A percentile compares a stretch with the other conserved stretches of the same genome.
These are phyloP conservation scores for Notodonta ziczac DNA, from an alignment of 2,888 invertebrate species.

Conservation along the genomic window DNA sequence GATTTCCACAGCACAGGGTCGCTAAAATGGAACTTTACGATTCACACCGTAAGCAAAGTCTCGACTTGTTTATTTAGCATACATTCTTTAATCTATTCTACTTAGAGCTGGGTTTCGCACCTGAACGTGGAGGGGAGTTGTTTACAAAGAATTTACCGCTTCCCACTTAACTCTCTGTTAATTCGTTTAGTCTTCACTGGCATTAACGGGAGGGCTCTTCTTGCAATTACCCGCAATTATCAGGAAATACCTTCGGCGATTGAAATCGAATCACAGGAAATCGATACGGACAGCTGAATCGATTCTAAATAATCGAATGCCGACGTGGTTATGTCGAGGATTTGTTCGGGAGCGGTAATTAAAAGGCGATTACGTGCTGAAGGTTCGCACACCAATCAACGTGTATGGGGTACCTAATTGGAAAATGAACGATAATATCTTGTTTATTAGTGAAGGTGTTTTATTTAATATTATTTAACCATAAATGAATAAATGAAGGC, in stretches of 20 bases:
- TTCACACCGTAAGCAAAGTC: constrained; percentile 28
- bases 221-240: constrained; percentile 81
- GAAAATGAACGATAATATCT: constrained; percentile 25
- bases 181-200: constrained; percentile 79
- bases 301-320: constrained; percentile 50
- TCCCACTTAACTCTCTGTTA: constrained; percentile 72
- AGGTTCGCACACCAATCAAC: constrained; percentile 37
- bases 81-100: constrained; percentile 72
- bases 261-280: constrained; percentile 35
- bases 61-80: constrained; percentile 43
- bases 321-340: constrained; percentile 38
- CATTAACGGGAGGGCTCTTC: constrained; percentile 77
- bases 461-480: constrained; percentile 14
- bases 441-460: constrained; percentile 20
- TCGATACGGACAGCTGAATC: constrained; percentile 43
- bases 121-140: constrained; percentile 53
- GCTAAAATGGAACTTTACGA: constrained; percentile 41
- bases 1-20: constrained; percentile 11
- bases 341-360: constrained; percentile 50
- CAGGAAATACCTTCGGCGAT: constrained; percentile 58
- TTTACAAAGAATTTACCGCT: constrained; percentile 77
- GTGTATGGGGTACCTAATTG: constrained; percentile 30
- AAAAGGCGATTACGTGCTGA: constrained; percentile 47
- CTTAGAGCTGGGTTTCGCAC: constrained; percentile 75
- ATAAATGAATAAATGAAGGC: constrained; percentile 3